Conservation (phyloP, 2,888 invertebrate species). For the Latrodectus hesperus region DNA sequence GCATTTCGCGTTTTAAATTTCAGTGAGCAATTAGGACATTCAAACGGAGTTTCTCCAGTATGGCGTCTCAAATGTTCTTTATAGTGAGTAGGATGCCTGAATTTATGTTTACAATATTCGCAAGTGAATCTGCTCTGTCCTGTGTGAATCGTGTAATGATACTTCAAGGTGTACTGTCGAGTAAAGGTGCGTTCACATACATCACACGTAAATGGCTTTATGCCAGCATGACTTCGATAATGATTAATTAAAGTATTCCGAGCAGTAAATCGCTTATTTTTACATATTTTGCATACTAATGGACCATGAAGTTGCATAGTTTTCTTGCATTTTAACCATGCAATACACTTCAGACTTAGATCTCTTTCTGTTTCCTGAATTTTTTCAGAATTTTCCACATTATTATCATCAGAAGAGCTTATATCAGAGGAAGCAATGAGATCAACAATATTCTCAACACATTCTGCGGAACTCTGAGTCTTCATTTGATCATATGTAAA, state of each 20-base stretch:
- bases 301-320: slow-evolving; percentile 69
- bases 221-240: slow-evolving; percentile 80
- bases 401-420: not conserved
- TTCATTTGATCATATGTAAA: not conserved
- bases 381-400: slow-evolving; percentile 40
- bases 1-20: slow-evolving; percentile 79
- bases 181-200: slow-evolving; percentile 79
- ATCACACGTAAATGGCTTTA: slow-evolving; percentile 80
- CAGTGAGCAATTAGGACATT: slow-evolving; percentile 76
- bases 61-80: slow-evolving; percentile 79
- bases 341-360: slow-evolving; percentile 24
- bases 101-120: slow-evolving; percentile 79
- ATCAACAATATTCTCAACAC: slow-evolving; percentile 39
- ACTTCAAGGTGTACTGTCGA: slow-evolving; percentile 79
- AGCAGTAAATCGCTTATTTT: slow-evolving; percentile 79
- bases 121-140: slow-evolving; percentile 80
- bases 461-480: slow-evolving; percentile 10
- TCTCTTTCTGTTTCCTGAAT: slow-evolving; percentile 16
- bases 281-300: slow-evolving; percentile 78
- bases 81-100: slow-evolving; percentile 80
- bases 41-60: slow-evolving; percentile 78
- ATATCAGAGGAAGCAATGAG: not conserved
- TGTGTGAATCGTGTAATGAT: slow-evolving; percentile 80
- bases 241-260: slow-evolving; percentile 79
- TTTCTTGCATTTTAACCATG: slow-evolving; percentile 14